Base-by-base conservation (phyloP, 2,113 vertebrate species). In the Ceyx cyanopectus region DNA sequence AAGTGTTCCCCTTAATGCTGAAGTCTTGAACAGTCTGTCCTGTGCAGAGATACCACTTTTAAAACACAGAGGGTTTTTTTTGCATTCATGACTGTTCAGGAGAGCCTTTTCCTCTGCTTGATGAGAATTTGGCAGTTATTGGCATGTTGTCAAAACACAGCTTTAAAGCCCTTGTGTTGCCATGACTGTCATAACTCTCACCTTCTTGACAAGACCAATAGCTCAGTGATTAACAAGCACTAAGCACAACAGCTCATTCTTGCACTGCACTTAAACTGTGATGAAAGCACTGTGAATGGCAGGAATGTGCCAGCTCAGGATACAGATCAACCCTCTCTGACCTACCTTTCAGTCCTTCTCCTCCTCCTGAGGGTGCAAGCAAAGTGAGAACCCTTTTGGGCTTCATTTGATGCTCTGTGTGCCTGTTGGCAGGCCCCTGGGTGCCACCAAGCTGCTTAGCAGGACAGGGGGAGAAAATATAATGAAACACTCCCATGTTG, bases 401-500 rank as follows among this genome's bases (percentile, higher is more conserved):
- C 43, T 76, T 41, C 0, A 3, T 56, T 21, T 57, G 58, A 6
- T 41, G 50, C 34, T 72, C 14, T 57, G 6, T 32, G 2, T n/a
- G 62, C 22, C 6, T 50, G 66, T 53, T 60, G 51, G 51, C 70
- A 66, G 45, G 14, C 32, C 17, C 54, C 45, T 60, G 27, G 21
- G 2, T 73, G 14, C 66, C 60, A 66, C 37, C 16, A 60, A 54
- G 29, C 46, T 1, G 1, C 8, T 72, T 19, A n/a, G 32, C 66
- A 83, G 46, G 32, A 54, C 8, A n/a, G 22, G 10, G 15, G 23
- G 23, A 82, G 37, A 70, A 65, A 30, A 53, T 43, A 53, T 60
- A 27, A n/a, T 46, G 10, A 48, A 72, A 37, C 72, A 30, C 12
- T 30, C 0, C 0, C 17, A 15, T 9, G 10, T 60, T 0, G 0